A percentile compares a stretch with the other conserved stretches of the same genome.
These are phyloP conservation scores for Apodemus speciosus DNA, from an alignment of 2,113 vertebrate genomes.

Conservation along the genomic window DNA sequence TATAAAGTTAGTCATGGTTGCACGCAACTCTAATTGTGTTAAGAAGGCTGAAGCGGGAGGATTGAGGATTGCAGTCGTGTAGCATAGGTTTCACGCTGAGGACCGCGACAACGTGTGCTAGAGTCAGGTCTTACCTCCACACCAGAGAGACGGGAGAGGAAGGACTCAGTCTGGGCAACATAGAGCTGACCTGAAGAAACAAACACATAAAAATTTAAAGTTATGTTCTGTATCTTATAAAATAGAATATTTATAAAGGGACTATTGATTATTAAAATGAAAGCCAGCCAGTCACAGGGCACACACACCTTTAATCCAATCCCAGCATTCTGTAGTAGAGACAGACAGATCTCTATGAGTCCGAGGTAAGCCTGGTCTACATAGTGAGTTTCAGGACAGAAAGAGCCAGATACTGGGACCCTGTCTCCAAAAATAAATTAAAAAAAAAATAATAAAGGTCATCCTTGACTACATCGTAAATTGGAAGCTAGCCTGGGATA, in stretches of 20 bases:
- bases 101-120: background rate
- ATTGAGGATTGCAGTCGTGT: background rate
- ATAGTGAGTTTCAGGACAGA: background rate
- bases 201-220: background rate
- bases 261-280: slow-evolving; percentile 43
- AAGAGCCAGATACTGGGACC: background rate
- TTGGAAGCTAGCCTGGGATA: no score
- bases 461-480: no score
- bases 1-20: background rate
- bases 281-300: background rate
- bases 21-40: background rate
- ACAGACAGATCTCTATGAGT: background rate
- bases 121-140: background rate
- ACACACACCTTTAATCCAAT: background rate
- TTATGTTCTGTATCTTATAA: background rate
- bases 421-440: background rate
- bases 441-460: background rate
- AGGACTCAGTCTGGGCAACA: background rate
- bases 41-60: background rate
- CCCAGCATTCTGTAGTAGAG: background rate
- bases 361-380: background rate
- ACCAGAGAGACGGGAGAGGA: background rate
- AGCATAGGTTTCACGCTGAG: background rate
- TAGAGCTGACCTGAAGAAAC: background rate
- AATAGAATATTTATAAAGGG: slow-evolving; percentile 19